These are phyloP conservation scores for Prietella phreatophila DNA, from an alignment of 2,113 vertebrate species.

Conservation along the genomic window DNA sequence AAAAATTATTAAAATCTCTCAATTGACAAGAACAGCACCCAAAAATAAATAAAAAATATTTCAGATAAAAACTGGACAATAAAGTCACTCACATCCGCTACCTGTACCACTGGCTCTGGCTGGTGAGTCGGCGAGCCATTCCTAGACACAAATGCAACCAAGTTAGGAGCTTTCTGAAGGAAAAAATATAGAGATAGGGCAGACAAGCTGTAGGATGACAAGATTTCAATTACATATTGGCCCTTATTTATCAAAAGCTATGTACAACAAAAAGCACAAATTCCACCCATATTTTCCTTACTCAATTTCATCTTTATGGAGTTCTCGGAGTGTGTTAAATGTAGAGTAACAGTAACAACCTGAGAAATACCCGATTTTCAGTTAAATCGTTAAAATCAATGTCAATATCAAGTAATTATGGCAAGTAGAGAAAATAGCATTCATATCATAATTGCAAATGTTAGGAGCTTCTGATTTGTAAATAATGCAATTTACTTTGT, in stretches of 20 bases:
- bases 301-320: background rate
- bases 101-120: constrained; percentile 72
- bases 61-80: background rate
- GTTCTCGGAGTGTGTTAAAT: background rate
- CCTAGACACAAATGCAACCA: constrained; percentile 60
- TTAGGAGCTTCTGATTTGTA: background rate
- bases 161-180: background rate
- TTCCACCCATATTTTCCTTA: background rate
- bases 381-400: background rate
- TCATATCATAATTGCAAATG: background rate
- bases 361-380: background rate
- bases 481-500: background rate
- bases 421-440: background rate
- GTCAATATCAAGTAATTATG: background rate
- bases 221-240: background rate
- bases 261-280: background rate
- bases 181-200: background rate
- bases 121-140: constrained; percentile 89
- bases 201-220: background rate
- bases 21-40: background rate
- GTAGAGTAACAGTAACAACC: background rate
- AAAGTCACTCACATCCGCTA: constrained; percentile 69
- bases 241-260: background rate
- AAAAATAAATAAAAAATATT: background rate
- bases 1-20: background rate